Percentiles rank a stretch among this genome's conserved stretches.
Conservation (phyloP, 1,140 invertebrate genomes). For the Scaptomyza pallida region DNA sequence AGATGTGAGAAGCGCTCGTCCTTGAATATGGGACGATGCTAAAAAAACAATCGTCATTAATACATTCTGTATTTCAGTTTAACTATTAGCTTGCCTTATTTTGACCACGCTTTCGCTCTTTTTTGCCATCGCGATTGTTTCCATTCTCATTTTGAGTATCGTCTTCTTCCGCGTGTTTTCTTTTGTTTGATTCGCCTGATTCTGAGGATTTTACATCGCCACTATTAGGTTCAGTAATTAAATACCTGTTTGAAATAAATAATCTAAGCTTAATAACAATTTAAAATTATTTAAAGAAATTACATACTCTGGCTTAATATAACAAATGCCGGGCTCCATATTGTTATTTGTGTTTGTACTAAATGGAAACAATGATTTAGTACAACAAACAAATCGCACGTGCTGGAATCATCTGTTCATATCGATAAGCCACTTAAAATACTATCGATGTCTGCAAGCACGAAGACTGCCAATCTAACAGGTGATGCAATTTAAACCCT, state of each 20-base stretch:
- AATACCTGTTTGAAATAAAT: slow-evolving; percentile 34
- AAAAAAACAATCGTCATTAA: neutral
- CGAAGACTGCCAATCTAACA: neutral
- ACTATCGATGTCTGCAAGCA: slow-evolving; percentile 3
- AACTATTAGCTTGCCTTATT: slow-evolving; percentile 72
- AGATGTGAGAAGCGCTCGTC: slow-evolving; percentile 72
- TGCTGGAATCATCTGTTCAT: slow-evolving; percentile 11
- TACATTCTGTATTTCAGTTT: neutral
- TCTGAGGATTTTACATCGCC: neutral
- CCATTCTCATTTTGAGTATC: neutral
- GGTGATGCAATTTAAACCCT: neutral
- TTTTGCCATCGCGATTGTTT: slow-evolving; percentile 49
- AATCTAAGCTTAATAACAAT: neutral
- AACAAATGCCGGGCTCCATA: slow-evolving; percentile 85
- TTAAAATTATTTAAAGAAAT: neutral
- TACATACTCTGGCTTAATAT: slow-evolving; percentile 86
- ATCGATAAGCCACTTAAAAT: slow-evolving; percentile 1
- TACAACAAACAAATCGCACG: slow-evolving; percentile 38
- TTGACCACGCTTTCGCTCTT: slow-evolving; percentile 84
- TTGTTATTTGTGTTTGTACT: slow-evolving; percentile 26
- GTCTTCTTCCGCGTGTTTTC: slow-evolving; percentile 47
- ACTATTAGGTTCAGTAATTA: slow-evolving; percentile 45
- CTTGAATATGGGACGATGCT: slow-evolving; percentile 71
- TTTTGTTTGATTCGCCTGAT: slow-evolving; percentile 43
- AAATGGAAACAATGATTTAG: slow-evolving; percentile 25